Percentiles rank a stretch among this genome's conserved stretches.
phyloP scores from a whole-genome alignment of 2,113 vertebrate species.

The Columba livia region DNA sequence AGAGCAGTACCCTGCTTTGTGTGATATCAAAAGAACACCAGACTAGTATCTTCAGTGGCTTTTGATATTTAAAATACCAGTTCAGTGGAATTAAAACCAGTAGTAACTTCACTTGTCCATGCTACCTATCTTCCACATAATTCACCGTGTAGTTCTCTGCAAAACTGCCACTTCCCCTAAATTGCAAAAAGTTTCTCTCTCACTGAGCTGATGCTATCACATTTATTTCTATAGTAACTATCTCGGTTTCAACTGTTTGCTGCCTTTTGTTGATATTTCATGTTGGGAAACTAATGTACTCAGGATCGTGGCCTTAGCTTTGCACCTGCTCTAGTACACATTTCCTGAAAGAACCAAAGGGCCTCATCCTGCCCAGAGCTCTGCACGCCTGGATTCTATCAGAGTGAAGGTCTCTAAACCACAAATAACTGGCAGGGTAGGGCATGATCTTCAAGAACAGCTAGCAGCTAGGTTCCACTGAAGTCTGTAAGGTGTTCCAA shows the following conservation, averaged over 20 bases:
- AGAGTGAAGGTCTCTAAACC: neutral
- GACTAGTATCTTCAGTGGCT: neutral
- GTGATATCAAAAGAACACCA: neutral
- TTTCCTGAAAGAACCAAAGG: neutral
- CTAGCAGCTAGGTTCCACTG: neutral
- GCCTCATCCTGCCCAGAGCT: neutral
- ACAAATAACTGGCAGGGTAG: neutral
- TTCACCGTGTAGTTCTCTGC: neutral
- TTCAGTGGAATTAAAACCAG: neutral
- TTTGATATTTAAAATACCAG: neutral
- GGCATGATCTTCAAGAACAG: neutral
- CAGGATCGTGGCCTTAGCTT: neutral
- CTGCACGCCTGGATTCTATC: neutral
- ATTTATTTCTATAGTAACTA: slow-evolving; percentile 24
- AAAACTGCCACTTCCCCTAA: neutral
- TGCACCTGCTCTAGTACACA: neutral
- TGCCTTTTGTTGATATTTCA: neutral
- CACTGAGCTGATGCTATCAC: neutral
- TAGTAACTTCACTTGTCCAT: neutral
- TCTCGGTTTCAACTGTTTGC: neutral
- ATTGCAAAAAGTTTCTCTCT: neutral
- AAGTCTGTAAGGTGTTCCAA: neutral
- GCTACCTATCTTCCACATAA: neutral
- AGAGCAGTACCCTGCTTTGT: neutral
- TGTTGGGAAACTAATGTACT: neutral